Base-by-base conservation (phyloP, 92 coral and sea anemone genomes). In the Blastomussa wellsi region DNA sequence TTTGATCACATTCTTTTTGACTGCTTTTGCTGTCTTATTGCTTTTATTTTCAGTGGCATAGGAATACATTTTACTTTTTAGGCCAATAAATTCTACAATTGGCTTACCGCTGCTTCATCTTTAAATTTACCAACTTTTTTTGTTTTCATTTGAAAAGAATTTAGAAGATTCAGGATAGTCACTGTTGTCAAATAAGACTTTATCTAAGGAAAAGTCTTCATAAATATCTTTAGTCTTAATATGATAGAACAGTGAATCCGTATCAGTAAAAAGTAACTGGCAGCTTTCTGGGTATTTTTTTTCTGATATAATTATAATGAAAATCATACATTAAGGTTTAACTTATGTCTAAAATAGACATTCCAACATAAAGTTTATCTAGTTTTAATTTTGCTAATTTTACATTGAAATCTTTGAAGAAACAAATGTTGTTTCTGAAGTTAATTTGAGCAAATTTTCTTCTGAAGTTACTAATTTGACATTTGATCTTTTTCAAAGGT, bases 401-500 rank as follows among this genome's bases (percentile, higher is more conserved):
- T 15, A n/a, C 28, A 7, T 65, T 28, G 33, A 65, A 12, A 60
- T 60, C 2, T 20, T 19, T 2, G 16, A 51, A 6, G 55, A 51
- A 5, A 5, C 55, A 12, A 7, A 51, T 6, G 55, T 5, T 5
- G 32, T 6, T 60, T 10, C 4, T 2, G 67, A 5, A 26, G 29
- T 22, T 22, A 22, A 60, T 20, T 60, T 60, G 8, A 20, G 4
- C 7, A n/a, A 26, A 26, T 65, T 65, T 49, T 49, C 12, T 49
- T 49, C 12, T n/a, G n/a, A n/a, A n/a, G n/a, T n/a, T n/a, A n/a
- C 36, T 65, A 1, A 2, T 2, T 26, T 68, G 59, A 89, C 89
- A 47, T 78, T 78, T 14, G 76, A 69, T 7, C 80, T 79, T 59
- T 78, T 84, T 7, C 85, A 55, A 6, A 88, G 49, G 74, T 82